These are phyloP conservation scores for Palaemon carinicauda DNA, from an alignment of 1,140 invertebrate species.

Conservation along the genomic window DNA sequence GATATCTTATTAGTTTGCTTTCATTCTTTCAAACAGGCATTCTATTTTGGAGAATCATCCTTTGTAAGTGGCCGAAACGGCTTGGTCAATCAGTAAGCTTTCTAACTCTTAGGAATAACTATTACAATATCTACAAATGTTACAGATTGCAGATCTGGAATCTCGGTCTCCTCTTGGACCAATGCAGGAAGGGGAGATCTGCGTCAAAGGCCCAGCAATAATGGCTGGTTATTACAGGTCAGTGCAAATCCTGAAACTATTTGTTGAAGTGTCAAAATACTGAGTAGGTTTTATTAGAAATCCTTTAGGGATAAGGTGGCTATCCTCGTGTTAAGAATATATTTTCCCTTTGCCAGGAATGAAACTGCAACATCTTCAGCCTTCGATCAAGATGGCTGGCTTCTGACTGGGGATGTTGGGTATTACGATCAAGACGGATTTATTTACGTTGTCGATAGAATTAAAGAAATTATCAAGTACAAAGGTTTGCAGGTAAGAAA, in stretches of 20 bases:
- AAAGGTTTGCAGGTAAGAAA: background rate
- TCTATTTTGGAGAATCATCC: no score
- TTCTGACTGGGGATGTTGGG: background rate
- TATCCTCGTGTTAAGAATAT: background rate
- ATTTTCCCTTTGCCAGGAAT: background rate
- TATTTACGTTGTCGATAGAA: background rate
- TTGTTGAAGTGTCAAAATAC: background rate
- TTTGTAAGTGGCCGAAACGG: no score
- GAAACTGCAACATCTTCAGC: background rate
- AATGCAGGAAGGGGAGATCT: background rate
- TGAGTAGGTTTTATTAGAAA: background rate
- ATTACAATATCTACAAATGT: background rate
- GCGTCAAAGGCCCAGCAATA: background rate
- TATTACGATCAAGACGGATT: background rate
- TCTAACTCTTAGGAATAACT: background rate
- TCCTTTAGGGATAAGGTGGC: background rate
- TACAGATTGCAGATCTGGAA: background rate
- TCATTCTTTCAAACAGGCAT: no score
- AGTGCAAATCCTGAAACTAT: no score
- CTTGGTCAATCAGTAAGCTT: no score
- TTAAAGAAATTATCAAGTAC: background rate
- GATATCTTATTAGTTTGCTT: no score
- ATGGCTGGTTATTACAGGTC: background rate
- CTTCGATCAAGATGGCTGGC: background rate
- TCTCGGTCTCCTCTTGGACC: background rate